These are phyloP conservation scores for Hiodon tergisus DNA, from an alignment of 2,113 vertebrate species.

Conservation along the genomic window DNA sequence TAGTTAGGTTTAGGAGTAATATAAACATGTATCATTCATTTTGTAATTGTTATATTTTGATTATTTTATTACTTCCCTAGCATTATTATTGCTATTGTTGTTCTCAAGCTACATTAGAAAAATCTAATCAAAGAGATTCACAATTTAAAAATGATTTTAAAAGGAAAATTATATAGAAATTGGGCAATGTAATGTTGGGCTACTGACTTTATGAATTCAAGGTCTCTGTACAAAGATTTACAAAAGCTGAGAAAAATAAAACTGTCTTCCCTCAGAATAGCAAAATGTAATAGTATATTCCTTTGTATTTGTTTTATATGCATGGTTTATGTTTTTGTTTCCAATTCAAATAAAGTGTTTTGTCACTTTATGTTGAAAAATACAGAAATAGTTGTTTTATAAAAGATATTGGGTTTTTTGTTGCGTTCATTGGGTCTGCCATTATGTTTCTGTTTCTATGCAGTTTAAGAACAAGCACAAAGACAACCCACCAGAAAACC, in stretches of 20 bases:
- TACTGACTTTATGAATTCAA: slow-evolving; percentile 8
- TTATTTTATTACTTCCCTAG: slow-evolving; percentile 44
- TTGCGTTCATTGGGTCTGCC: slow-evolving; percentile 30
- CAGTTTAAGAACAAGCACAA: slow-evolving; percentile 53
- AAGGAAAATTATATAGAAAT: too few relatives aligned
- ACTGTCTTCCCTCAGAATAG: background rate
- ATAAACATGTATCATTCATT: slow-evolving; percentile 62
- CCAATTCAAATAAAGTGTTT: slow-evolving; percentile 20
- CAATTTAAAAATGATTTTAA: background rate
- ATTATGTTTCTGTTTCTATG: slow-evolving; percentile 51
- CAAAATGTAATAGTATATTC: slow-evolving; percentile 39
- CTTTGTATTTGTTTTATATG: slow-evolving; percentile 53
- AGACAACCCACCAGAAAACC: slow-evolving; percentile 48
- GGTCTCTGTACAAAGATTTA: background rate
- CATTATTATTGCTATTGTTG: slow-evolving; percentile 43
- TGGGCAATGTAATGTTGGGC: too few relatives aligned
- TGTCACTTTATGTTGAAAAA: slow-evolving; percentile 39
- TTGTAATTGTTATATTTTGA: slow-evolving; percentile 41
- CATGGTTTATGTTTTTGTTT: slow-evolving; percentile 51
- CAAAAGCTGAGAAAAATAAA: background rate
- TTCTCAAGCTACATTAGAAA: slow-evolving; percentile 30
- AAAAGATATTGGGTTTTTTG: slow-evolving; percentile 29
- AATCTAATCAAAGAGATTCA: background rate
- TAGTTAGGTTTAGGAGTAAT: slow-evolving; percentile 72
- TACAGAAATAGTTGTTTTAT: slow-evolving; percentile 31